Percentiles rank a stretch among this genome's conserved stretches.
phyloP scores from a whole-genome alignment of 1,140 invertebrate species.

The Ceratoteleas bidentatus region DNA sequence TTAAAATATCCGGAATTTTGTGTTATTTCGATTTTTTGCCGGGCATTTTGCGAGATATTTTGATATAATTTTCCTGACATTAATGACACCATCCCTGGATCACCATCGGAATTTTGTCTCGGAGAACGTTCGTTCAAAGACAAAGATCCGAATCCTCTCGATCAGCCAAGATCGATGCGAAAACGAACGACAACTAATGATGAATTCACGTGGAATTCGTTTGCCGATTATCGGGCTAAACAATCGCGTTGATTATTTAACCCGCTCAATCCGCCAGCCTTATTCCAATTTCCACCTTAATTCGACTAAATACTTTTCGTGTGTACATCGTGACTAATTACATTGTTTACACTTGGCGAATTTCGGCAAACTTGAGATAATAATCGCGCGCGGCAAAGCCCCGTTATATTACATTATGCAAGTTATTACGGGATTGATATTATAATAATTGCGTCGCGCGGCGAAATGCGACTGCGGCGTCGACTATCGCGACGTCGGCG shows the following conservation, averaged over 20 bases:
- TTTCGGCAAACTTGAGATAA: constrained; percentile 44
- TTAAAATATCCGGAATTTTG: too few species aligned
- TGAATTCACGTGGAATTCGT: neutral
- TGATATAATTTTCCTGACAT: too few species aligned
- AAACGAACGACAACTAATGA: neutral
- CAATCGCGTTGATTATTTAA: neutral
- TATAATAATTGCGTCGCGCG: constrained; percentile 27
- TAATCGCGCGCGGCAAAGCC: constrained; percentile 36
- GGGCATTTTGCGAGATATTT: too few species aligned
- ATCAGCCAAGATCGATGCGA: too few species aligned
- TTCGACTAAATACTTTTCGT: constrained; percentile 41
- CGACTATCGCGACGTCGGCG: too few species aligned
- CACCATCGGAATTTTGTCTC: too few species aligned
- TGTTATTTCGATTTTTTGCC: too few species aligned
- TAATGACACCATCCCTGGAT: too few species aligned
- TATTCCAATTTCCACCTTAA: constrained; percentile 27
- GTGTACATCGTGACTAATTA: constrained; percentile 42
- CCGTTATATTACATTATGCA: constrained; percentile 15
- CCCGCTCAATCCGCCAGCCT: neutral
- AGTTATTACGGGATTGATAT: constrained; percentile 7
- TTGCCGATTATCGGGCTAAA: neutral
- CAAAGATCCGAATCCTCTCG: too few species aligned
- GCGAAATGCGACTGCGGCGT: too few species aligned
- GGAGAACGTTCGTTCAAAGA: too few species aligned
- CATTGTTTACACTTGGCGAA: constrained; percentile 50